phyloP scores from a whole-genome alignment of 1,140 invertebrate species.

The Tetragnatha versicolor region DNA sequence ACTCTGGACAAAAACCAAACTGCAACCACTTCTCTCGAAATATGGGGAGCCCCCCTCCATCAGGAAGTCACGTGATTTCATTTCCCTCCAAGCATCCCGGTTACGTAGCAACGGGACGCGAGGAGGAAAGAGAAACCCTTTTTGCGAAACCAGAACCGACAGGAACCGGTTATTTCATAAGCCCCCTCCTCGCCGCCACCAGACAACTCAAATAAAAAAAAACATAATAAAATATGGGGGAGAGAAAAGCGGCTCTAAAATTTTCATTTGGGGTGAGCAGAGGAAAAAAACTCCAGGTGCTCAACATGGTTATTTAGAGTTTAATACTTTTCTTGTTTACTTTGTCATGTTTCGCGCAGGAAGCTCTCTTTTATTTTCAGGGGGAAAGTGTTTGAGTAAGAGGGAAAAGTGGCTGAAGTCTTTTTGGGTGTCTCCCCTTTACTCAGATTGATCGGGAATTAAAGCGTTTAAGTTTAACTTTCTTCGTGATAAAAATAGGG shows the following conservation, averaged over 20 bases:
- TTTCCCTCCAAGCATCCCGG: constrained; percentile 3
- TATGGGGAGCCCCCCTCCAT: too few relatives aligned
- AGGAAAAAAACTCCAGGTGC: background rate
- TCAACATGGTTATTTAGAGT: constrained; percentile 30
- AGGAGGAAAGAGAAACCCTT: constrained; percentile 17
- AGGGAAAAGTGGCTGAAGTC: background rate
- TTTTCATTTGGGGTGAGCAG: constrained; percentile 23
- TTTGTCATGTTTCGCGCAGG: background rate
- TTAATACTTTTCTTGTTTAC: constrained; percentile 37
- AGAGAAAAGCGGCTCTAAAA: constrained; percentile 14
- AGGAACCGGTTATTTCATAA: constrained; percentile 43
- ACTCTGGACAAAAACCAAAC: too few relatives aligned
- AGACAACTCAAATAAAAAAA: background rate
- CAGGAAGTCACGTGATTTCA: constrained; percentile 46
- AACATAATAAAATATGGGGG: constrained; percentile 5
- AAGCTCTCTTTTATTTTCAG: background rate
- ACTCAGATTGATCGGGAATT: too few relatives aligned
- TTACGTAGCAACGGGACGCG: constrained; percentile 10
- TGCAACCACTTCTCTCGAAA: too few relatives aligned
- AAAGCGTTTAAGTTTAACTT: too few relatives aligned
- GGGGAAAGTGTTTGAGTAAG: background rate
- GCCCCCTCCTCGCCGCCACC: background rate
- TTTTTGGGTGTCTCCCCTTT: background rate
- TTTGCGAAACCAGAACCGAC: constrained; percentile 27
- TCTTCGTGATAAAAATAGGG: too few relatives aligned